Conservation (phyloP, 1,140 invertebrate species). For the Aphelenchoides besseyi region DNA sequence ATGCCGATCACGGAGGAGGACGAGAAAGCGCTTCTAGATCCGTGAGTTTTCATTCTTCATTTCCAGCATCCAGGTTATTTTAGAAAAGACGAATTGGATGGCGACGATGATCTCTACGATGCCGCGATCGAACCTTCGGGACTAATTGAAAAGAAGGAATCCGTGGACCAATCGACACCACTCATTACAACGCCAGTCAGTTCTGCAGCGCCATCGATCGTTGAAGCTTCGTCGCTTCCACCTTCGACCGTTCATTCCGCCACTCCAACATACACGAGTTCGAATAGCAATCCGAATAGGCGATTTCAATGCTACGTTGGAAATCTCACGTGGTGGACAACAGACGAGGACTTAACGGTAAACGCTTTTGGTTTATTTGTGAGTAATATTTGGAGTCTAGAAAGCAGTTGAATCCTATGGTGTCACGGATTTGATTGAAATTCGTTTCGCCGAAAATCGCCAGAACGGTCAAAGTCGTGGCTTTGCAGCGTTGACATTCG, state of each 20-base stretch:
- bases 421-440: constrained; percentile 87
- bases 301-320: constrained; percentile 59
- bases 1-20: background rate
- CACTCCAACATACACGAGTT: background rate
- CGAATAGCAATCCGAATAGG: background rate
- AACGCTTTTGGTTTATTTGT: background rate
- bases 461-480: constrained; percentile 99
- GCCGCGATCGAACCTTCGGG: constrained; percentile 56
- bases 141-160: constrained; percentile 15
- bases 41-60: background rate
- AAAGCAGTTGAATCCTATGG: constrained; percentile 65
- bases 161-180: background rate
- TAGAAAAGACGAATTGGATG: constrained; percentile 8
- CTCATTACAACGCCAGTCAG: background rate
- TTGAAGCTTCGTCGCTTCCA: background rate
- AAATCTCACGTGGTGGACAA: constrained; percentile 62
- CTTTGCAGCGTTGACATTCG: constrained; percentile 82
- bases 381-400: constrained; percentile 36
- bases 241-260: background rate
- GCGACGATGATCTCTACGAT: constrained; percentile 55
- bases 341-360: constrained; percentile 51
- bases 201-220: background rate
- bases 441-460: constrained; percentile 98
- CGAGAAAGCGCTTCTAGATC: background rate
- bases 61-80: background rate